phyloP scores from a whole-genome alignment of 2,113 vertebrate genomes.

The Sebastes schlegelii region DNA sequence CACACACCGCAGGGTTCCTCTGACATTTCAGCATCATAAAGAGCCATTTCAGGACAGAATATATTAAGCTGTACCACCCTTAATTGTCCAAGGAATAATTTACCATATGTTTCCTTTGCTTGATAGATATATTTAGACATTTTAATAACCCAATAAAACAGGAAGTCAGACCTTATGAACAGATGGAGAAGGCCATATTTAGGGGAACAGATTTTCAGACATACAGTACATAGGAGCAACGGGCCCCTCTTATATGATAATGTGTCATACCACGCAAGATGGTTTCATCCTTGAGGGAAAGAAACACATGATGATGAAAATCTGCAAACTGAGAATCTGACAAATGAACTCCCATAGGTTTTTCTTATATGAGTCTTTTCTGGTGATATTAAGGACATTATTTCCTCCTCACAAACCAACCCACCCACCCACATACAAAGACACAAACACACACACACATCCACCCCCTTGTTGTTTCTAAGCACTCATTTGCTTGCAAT shows the following conservation, averaged over 20 bases:
- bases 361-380: not conserved
- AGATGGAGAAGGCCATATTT: not conserved
- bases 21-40: slow-evolving; percentile 12
- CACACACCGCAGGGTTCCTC: not conserved
- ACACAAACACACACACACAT: not conserved
- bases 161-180: not conserved
- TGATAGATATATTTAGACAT: slow-evolving; percentile 3
- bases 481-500: slow-evolving; percentile 27
- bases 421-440: not conserved
- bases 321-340: not conserved
- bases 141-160: slow-evolving; percentile 26
- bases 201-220: not conserved
- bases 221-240: not conserved
- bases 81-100: slow-evolving; percentile 8
- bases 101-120: slow-evolving; percentile 22
- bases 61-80: not conserved
- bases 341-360: not conserved
- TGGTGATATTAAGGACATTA: not conserved
- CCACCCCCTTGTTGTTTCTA: not conserved
- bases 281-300: slow-evolving; percentile 17
- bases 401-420: not conserved
- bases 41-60: not conserved
- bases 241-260: not conserved
- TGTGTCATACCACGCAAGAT: not conserved
- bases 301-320: slow-evolving; percentile 4